Conservation (phyloP, 1,140 invertebrate species). For the Watersipora subatra region DNA sequence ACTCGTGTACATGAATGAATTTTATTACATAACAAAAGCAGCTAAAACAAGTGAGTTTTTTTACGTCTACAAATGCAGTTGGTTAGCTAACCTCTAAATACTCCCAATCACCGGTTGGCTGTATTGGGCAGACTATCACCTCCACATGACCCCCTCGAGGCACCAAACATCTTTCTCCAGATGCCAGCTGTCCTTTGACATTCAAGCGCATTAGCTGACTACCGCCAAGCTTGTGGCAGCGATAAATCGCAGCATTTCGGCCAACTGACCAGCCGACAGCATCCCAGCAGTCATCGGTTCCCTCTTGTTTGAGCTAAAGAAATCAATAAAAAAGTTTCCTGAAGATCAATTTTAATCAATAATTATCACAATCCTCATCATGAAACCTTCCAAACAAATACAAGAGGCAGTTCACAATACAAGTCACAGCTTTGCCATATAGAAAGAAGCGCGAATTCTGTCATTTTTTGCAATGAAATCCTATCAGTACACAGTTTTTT, state of each 20-base stretch:
- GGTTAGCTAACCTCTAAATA: background rate
- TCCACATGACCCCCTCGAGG: constrained; percentile 13
- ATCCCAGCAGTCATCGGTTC: background rate
- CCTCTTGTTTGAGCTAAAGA: background rate
- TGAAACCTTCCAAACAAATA: too few species aligned
- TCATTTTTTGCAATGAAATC: too few species aligned
- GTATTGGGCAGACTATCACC: background rate
- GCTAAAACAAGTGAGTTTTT: background rate
- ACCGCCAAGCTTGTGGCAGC: constrained; percentile 9
- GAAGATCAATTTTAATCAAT: background rate
- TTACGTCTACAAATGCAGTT: background rate
- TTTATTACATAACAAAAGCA: background rate
- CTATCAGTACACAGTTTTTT: too few species aligned
- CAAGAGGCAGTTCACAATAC: too few species aligned
- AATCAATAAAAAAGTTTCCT: background rate
- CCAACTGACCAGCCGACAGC: constrained; percentile 4
- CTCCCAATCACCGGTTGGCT: background rate
- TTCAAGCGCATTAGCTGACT: constrained; percentile 73
- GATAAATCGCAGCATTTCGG: background rate
- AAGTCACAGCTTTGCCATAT: too few species aligned
- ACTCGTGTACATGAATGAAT: background rate
- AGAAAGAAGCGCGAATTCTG: too few species aligned
- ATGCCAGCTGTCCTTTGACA: constrained; percentile 78
- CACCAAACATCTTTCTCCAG: constrained; percentile 87
- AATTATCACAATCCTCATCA: too few species aligned